Base-by-base conservation (phyloP, 2,797 vertebrate species). In the Alca torda region DNA sequence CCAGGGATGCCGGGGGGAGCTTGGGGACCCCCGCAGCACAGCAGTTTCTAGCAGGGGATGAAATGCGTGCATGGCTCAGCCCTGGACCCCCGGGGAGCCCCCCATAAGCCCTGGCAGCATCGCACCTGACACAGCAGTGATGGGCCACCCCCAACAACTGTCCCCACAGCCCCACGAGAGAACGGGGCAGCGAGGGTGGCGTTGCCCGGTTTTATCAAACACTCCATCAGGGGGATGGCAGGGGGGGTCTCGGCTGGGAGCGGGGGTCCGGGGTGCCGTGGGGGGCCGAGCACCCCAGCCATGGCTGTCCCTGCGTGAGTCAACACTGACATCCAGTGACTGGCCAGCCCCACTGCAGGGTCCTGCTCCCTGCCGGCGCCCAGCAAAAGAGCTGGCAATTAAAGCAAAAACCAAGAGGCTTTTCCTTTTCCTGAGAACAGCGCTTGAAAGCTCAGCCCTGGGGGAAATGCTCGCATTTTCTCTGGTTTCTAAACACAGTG, bases 161-260 rank as follows among this genome's bases (percentile, higher is more conserved):
- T 28, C 41, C 48, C 56, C 17, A 4, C 3, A 14, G 78, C 54
- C 64, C 4, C 50, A 8, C 1, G 23, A 18, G 33, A 20, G 23
- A 23, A 28, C 1, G 6, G 2, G 6, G 3, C 43, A 6, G 67
- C 4, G 1, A 17, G 20, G 2, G 35, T 4, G 4, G 50, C 3
- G 1, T 31, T 16, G 33, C 8, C 21, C 0, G 15, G 12, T 10
- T 33, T 39, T 17, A 41, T 1, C 8, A 35, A 41, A 7, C 13
- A 1, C 4, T 6, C 6, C 2, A 10, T n/a, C 4, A 7, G 35
- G 41, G 46, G 46, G 46, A 23, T 48, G 21, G 46, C 4, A 2
- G 10, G 11, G 11, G 31, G 46, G 26, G 9, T 15, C 61, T 16
- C 16, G 5, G 39, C 26, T 28, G 41, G 50, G 54, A 16, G n/a